Base-by-base conservation (phyloP, 2,888 invertebrate species). In the Dascillus cervinus region DNA sequence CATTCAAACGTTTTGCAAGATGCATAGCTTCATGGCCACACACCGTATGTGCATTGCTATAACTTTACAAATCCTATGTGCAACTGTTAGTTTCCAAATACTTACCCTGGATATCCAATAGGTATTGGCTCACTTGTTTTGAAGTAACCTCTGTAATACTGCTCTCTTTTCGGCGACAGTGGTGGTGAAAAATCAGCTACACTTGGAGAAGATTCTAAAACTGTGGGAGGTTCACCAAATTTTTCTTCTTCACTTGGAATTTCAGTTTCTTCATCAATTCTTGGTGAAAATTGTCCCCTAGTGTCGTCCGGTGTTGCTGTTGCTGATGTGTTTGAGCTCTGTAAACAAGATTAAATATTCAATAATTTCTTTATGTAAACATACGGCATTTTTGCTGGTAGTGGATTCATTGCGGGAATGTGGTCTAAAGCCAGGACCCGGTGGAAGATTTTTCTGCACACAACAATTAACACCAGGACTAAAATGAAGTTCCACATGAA, bases 401-500 rank as follows among this genome's bases (percentile, higher is more conserved):
- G 74, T 75, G 26, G 82, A 79, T 59, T 89, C 89, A 56, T 89
- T 90, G 14, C 91, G 76, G 28, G 88, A 87, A 64, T 92, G 91
- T 3, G 92, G 91, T 14, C 92, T 68, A 64, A 92, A 92, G 13
- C 92, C 92, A 4, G 92, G 92, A 0, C 92, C 92, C 0, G 89
- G 90, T 5, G 90, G 90, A 35, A 90, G 64, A 71, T 91, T 91
- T 64, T 92, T 92, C 60, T 92, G 89, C 11, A 92, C 91, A 65
- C 90, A 96, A 67, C 91, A 94, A 67, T 90, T 94, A 3, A 89
- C 92, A 35, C 98, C 98, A 0, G 98, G 97, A 65, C 96, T 97
- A 65, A 98, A 99, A 69, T 98, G 97, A 6, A 98, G 70, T 67
- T 98, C 98, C 28, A 99, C 91, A 63, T 98, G 98, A 63, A 97